Base-by-base conservation (phyloP, 2,113 vertebrate species). In the Solea solea region DNA sequence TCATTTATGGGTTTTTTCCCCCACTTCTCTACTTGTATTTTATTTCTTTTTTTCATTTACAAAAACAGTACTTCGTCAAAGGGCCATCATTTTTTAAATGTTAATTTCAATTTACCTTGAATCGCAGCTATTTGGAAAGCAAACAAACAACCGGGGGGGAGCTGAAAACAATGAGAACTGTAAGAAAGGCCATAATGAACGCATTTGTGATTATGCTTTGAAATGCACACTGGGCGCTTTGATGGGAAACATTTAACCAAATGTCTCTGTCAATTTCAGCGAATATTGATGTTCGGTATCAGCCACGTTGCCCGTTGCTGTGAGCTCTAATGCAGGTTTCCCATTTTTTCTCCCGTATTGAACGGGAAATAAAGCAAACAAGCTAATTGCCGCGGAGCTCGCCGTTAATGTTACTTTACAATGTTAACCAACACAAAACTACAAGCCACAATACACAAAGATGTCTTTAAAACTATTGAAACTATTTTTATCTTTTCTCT, bases 231-330 rank as follows among this genome's bases (percentile, higher is more conserved):
- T 69, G 61, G 64, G 57, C 53, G 50, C 28, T 12, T 27, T 69
- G 54, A 76, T 65, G 57, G 27, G 14, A 58, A 54, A 63, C 67
- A 25, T 50, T 71, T 56, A 57, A 54, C 71, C 55, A 21, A 64
- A 78, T 63, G 27, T 3, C 50, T 49, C 49, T 1, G 14, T 28
- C 46, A 50, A 70, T 71, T 61, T 73, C 7, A 56, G 39, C 62
- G 53, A 66, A 64, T 60, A 64, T 40, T 34, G 48, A 58, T 61
- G 51, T 74, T 70, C 15, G 11, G 34, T 42, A 6, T 61, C 39
- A 48, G 34, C 5, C 41, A 3, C 7, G 34, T 27, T 53, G 6
- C 2, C 34, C 34, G 5, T 34, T 34, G 34, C 34, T 34, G 39
- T 51, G 40, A 48, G 27, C 41, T 13, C 27, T 39, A 54, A 44